These are phyloP conservation scores for Caenorhabditis sinica DNA, from an alignment of 2,888 invertebrate species.

Conservation along the genomic window DNA sequence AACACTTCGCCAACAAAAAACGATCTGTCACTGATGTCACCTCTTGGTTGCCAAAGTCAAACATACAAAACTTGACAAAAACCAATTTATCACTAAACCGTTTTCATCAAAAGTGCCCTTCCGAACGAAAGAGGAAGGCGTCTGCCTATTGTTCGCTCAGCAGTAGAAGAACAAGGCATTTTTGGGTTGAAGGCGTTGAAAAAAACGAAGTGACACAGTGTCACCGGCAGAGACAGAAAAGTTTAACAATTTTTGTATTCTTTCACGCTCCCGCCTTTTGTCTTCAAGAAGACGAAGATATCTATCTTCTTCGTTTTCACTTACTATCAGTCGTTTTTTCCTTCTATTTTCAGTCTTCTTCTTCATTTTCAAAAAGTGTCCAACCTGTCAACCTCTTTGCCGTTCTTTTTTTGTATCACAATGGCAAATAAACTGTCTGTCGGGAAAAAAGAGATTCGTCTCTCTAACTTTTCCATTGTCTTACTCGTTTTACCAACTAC, in stretches of 20 bases:
- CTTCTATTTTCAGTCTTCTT: slow-evolving; percentile 28
- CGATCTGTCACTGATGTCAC: slow-evolving; percentile 5
- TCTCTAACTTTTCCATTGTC: slow-evolving; percentile 11
- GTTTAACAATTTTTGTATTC: slow-evolving; percentile 52
- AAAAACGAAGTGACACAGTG: slow-evolving; percentile 17
- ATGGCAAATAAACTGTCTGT: slow-evolving; percentile 51
- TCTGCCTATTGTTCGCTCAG: slow-evolving; percentile 42
- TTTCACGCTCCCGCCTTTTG: slow-evolving; percentile 21
- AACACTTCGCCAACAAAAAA: background rate
- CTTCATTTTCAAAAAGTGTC: background rate
- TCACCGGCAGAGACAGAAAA: slow-evolving; percentile 34
- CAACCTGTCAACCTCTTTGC: slow-evolving; percentile 5
- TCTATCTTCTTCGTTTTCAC: slow-evolving; percentile 22
- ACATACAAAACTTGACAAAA: slow-evolving; percentile 29
- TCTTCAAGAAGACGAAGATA: slow-evolving; percentile 20
- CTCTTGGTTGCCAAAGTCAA: slow-evolving; percentile 12
- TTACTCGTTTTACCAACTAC: slow-evolving; percentile 4
- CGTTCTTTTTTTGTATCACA: slow-evolving; percentile 31
- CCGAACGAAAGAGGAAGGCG: slow-evolving; percentile 23
- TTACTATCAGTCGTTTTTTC: slow-evolving; percentile 19
- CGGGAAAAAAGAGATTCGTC: background rate
- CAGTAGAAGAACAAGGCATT: slow-evolving; percentile 26
- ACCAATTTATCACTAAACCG: slow-evolving; percentile 34
- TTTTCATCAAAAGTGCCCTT: slow-evolving; percentile 5
- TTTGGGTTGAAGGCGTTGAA: background rate